phyloP scores from a whole-genome alignment of 2,797 vertebrate genomes.

The Gouania willdenowi region DNA sequence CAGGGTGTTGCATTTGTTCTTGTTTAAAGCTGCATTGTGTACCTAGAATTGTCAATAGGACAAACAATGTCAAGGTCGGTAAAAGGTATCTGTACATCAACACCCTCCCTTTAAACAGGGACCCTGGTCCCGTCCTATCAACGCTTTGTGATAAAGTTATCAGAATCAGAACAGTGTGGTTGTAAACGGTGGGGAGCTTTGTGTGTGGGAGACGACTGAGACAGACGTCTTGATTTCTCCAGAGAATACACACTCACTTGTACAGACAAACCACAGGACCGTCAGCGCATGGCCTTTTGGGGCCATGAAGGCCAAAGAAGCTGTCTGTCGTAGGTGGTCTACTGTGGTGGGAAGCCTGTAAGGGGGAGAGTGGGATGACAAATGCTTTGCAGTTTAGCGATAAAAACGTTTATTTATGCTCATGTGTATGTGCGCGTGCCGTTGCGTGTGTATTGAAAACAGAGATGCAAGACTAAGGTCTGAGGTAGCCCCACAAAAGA shows the following conservation, averaged over 20 bases:
- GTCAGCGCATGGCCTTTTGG: constrained; percentile 22
- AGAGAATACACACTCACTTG: constrained; percentile 28
- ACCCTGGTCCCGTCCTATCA: constrained; percentile 34
- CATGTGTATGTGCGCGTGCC: constrained; percentile 5
- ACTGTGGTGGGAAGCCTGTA: constrained; percentile 48
- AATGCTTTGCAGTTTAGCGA: constrained; percentile 50
- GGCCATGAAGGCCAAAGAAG: constrained; percentile 35
- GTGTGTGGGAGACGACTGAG: constrained; percentile 41
- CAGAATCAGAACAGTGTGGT: constrained; percentile 45
- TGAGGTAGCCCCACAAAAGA: constrained; percentile 24
- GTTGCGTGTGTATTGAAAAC: background rate
- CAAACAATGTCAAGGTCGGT: constrained; percentile 30
- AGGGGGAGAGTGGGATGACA: constrained; percentile 53
- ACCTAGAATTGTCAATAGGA: background rate
- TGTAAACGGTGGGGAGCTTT: constrained; percentile 31
- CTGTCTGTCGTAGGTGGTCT: constrained; percentile 62
- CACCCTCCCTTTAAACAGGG: constrained; percentile 24
- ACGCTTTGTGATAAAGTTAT: constrained; percentile 57
- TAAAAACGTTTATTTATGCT: constrained; percentile 36
- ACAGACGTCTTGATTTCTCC: constrained; percentile 52
- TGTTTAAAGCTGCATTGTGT: background rate
- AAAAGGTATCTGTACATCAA: constrained; percentile 27
- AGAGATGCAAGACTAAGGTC: constrained; percentile 34
- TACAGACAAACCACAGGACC: constrained; percentile 42
- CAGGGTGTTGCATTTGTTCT: too few species aligned